Percentiles rank a stretch among this genome's conserved stretches.
These are phyloP conservation scores for Eupeodes luniger DNA, from an alignment of 2,888 invertebrate genomes.

Conservation along the genomic window DNA sequence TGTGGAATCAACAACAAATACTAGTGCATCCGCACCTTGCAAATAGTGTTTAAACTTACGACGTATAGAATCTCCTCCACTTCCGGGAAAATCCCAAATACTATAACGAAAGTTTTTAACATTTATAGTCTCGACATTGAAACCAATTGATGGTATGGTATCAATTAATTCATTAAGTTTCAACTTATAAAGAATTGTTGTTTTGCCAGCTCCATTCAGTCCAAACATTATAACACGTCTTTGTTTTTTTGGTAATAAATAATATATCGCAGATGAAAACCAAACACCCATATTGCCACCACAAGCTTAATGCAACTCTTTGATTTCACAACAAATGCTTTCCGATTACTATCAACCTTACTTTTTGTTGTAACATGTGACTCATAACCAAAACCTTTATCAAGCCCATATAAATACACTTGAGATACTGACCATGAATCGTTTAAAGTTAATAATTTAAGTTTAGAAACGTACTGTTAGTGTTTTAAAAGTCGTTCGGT, in stretches of 20 bases:
- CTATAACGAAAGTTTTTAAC: conserved; percentile 80
- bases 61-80: conserved; percentile 79
- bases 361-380: background rate
- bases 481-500: too few species aligned
- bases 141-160: conserved; percentile 80
- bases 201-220: conserved; percentile 81
- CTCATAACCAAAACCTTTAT: background rate
- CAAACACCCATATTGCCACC: conserved; percentile 77
- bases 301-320: background rate
- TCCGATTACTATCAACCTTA: background rate
- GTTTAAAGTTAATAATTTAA: background rate
- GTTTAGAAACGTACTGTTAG: background rate
- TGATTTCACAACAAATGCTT: conserved; percentile 3
- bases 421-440: background rate
- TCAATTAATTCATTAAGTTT: conserved; percentile 79
- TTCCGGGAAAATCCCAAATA: conserved; percentile 80
- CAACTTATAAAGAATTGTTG: conserved; percentile 80
- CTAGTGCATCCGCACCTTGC: conserved; percentile 78
- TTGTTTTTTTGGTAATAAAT: conserved; percentile 78
- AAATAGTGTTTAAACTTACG: conserved; percentile 81
- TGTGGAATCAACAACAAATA: conserved; percentile 80
- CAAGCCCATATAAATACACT: background rate
- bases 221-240: conserved; percentile 81
- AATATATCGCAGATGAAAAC: conserved; percentile 78
- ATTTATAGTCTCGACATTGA: conserved; percentile 80